phyloP scores from a whole-genome alignment of 2,113 vertebrate species.

The Acrocephalus kingi region DNA sequence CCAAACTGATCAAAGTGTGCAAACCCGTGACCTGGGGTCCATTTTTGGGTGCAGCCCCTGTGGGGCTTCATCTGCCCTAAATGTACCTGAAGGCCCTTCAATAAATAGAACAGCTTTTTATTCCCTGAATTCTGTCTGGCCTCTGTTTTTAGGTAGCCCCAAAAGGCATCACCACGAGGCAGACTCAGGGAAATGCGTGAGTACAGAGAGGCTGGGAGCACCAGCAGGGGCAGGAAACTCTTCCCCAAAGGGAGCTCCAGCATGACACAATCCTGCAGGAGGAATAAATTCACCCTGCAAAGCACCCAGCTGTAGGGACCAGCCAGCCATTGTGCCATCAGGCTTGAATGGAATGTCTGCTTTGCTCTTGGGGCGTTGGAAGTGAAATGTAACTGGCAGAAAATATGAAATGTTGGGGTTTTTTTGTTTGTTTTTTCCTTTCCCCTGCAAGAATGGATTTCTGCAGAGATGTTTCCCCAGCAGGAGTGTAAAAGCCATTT shows the following conservation, averaged over 20 bases:
- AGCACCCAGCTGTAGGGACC: conserved; percentile 15
- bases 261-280: neutral
- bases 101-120: neutral
- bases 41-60: neutral
- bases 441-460: neutral
- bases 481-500: conserved; percentile 4
- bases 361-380: conserved; percentile 17
- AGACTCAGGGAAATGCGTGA: neutral
- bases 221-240: neutral
- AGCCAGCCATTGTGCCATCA: neutral
- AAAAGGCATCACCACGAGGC: neutral
- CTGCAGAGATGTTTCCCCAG: conserved; percentile 9
- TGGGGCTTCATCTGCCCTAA: neutral
- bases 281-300: conserved; percentile 6
- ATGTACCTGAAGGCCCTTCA: neutral
- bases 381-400: neutral
- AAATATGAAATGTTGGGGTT: neutral
- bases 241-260: neutral
- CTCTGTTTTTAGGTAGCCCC: neutral
- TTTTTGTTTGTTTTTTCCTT: neutral
- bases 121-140: neutral
- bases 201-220: neutral
- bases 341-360: neutral
- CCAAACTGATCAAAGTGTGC: neutral
- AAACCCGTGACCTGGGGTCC: accelerated